Percentiles rank a stretch among this genome's conserved stretches.
phyloP scores from a whole-genome alignment of 2,113 vertebrate genomes.

The Dipodomys spectabilis region DNA sequence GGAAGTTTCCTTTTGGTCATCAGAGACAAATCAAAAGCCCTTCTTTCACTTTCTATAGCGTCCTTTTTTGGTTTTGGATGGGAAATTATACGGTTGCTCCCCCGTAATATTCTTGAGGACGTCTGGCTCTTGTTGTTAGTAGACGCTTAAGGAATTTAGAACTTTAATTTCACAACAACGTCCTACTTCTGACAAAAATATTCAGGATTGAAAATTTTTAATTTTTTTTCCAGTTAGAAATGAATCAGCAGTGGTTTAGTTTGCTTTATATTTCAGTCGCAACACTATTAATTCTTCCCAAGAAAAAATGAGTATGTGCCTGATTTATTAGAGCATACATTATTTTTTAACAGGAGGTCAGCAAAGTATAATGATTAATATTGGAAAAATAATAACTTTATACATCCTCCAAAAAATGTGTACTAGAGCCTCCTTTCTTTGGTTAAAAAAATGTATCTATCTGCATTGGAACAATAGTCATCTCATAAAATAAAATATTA shows the following conservation, averaged over 20 bases:
- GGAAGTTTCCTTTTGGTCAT: not conserved
- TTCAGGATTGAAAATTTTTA: slow-evolving; percentile 1
- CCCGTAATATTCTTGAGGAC: not conserved
- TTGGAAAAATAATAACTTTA: not conserved
- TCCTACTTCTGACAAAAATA: slow-evolving; percentile 7
- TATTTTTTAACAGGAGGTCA: slow-evolving; percentile 50
- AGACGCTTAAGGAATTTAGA: slow-evolving; percentile 21
- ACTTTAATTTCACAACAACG: slow-evolving; percentile 39
- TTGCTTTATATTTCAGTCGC: slow-evolving; percentile 24
- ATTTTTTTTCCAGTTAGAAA: slow-evolving; percentile 11
- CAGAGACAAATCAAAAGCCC: not conserved
- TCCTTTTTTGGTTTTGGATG: not conserved
- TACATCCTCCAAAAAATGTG: not conserved
- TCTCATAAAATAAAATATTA: not conserved
- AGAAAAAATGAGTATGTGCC: not conserved
- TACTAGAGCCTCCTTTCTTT: not conserved
- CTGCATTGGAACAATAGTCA: not conserved
- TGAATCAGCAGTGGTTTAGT: slow-evolving; percentile 14
- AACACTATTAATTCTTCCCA: slow-evolving; percentile 2
- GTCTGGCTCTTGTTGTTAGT: not conserved
- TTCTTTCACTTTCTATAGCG: not conserved
- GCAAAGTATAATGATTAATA: slow-evolving; percentile 22
- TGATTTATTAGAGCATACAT: slow-evolving; percentile 35
- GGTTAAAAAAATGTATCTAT: not conserved
- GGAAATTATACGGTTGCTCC: not conserved